Conservation (phyloP, 2,797 vertebrate genomes). For the Tangara arthus region DNA sequence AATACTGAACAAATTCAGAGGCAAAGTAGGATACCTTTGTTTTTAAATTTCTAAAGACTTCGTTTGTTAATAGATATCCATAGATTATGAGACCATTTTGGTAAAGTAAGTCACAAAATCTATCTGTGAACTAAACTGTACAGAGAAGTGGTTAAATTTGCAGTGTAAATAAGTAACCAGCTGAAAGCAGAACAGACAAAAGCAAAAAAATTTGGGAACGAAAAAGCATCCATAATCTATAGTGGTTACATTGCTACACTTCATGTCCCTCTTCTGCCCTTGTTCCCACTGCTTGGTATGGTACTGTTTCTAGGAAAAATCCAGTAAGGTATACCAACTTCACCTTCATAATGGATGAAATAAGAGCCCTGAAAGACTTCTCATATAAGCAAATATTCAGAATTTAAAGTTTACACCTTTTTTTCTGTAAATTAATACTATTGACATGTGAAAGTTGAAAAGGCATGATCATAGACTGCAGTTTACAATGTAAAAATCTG, state of each 20-base stretch:
- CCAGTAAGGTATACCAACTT: neutral
- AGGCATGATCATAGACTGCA: neutral
- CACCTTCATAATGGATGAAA: neutral
- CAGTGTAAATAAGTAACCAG: neutral
- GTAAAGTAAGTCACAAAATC: neutral
- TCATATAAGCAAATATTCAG: neutral
- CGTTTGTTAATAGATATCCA: neutral
- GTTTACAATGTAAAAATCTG: neutral
- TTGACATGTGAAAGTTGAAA: neutral
- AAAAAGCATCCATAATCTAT: neutral
- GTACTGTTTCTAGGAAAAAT: neutral
- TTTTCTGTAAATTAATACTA: neutral
- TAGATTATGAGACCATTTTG: neutral
- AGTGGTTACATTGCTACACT: neutral
- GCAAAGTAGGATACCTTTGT: neutral
- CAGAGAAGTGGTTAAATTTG: neutral
- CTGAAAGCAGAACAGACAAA: neutral
- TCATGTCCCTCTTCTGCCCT: neutral
- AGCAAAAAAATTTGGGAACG: neutral
- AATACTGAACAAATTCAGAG: neutral
- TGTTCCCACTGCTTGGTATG: neutral
- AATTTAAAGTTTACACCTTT: neutral
- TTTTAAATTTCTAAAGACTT: conserved; percentile 14
- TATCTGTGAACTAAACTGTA: neutral
- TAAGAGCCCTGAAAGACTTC: neutral